Evolutionary conservation across 1,140 invertebrate genomes (phyloP).

Genomic region (Nasonia giraulti): DNA sequence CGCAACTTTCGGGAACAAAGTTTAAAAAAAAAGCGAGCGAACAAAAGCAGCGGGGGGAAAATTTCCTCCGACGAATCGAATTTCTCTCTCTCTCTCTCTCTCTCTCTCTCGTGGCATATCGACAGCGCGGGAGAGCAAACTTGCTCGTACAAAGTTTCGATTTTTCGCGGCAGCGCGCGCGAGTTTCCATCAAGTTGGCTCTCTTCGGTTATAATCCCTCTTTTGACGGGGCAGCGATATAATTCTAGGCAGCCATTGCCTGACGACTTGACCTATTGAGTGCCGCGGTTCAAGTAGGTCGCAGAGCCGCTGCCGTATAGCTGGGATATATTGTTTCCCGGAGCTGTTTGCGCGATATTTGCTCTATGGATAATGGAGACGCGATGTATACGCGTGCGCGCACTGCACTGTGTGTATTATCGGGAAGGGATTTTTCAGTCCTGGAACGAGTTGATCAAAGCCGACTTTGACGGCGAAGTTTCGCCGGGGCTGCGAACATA

Average conservation of each 20-base stretch:
- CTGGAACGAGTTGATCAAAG: no score
- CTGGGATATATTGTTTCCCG: neutral
- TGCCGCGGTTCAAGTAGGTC: neutral
- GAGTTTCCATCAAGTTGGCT: neutral
- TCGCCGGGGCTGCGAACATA: no score
- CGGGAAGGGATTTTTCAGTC: no score
- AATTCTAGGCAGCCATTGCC: neutral
- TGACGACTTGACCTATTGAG: neutral
- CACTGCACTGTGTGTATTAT: no score
- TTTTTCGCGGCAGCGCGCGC: neutral
- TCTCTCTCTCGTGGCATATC: neutral
- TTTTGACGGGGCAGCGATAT: neutral
- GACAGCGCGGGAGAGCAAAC: neutral
- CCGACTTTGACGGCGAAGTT: no score
- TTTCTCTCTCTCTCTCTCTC: no score
- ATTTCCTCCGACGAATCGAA: no score
- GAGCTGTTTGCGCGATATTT: neutral
- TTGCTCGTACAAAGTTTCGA: slow-evolving; percentile 5
- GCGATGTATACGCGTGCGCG: no score
- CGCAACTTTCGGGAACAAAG: no score
- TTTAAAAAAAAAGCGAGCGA: no score
- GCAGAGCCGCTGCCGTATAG: neutral
- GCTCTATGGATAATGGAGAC: neutral
- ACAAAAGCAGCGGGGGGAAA: no score
- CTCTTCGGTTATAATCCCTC: neutral